A percentile compares a stretch with the other conserved stretches of the same genome.
Conservation (phyloP, 2,888 invertebrate species). For the Parochlus steinenii region DNA sequence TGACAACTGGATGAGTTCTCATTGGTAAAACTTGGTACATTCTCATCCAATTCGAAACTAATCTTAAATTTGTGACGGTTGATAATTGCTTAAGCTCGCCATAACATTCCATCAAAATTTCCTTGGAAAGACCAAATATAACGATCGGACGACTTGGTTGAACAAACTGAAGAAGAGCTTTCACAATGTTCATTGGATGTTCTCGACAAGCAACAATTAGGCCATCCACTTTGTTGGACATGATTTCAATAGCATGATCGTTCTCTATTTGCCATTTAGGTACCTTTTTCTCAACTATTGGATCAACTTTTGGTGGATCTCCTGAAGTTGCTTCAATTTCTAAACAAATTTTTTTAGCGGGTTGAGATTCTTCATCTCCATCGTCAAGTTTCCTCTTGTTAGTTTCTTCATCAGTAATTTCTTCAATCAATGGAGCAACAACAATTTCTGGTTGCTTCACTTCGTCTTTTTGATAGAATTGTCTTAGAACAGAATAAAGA, state of each 20-base stretch:
- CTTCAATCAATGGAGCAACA: slow-evolving; percentile 11
- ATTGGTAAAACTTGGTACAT: slow-evolving; percentile 79
- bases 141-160: slow-evolving; percentile 71
- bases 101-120: slow-evolving; percentile 74
- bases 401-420: slow-evolving; percentile 14
- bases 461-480: slow-evolving; percentile 43
- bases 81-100: slow-evolving; percentile 53
- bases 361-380: slow-evolving; percentile 22
- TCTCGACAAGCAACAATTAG: slow-evolving; percentile 67
- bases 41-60: slow-evolving; percentile 76
- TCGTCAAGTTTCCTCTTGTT: slow-evolving; percentile 23
- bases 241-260: slow-evolving; percentile 42
- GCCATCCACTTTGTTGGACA: slow-evolving; percentile 51
- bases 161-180: slow-evolving; percentile 57
- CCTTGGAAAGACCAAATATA: slow-evolving; percentile 62
- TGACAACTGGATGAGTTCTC: slow-evolving; percentile 88
- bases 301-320: slow-evolving; percentile 12
- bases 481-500: slow-evolving; percentile 54
- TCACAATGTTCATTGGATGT: slow-evolving; percentile 66
- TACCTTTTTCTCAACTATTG: slow-evolving; percentile 20
- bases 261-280: slow-evolving; percentile 57
- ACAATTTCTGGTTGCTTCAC: slow-evolving; percentile 16
- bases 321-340: slow-evolving; percentile 13
- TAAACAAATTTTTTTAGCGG: slow-evolving; percentile 21
- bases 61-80: slow-evolving; percentile 55